Conservation (phyloP, 2,888 invertebrate genomes). For the Nemotelus pantherinus region DNA sequence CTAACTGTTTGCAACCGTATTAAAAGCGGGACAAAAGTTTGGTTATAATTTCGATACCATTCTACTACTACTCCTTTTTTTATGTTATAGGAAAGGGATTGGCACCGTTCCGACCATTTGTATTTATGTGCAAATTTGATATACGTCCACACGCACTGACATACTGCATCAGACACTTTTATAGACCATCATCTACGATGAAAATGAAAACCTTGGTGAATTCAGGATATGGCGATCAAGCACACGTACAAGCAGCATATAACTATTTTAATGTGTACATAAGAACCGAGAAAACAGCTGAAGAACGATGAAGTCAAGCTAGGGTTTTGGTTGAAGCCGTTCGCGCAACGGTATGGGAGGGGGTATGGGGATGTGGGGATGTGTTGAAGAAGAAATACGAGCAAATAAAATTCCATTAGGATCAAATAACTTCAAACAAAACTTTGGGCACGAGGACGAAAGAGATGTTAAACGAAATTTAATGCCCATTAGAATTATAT, state of each 20-base stretch:
- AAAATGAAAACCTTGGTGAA: background rate
- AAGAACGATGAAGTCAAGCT: background rate
- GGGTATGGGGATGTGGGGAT: background rate
- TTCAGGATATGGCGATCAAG: background rate
- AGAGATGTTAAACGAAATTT: conserved; percentile 17
- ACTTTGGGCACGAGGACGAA: background rate
- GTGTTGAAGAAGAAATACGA: conserved; percentile 13
- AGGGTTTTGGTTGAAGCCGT: background rate
- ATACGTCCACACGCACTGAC: background rate
- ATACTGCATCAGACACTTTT: background rate
- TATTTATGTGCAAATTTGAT: conserved; percentile 13
- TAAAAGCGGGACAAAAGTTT: too few species aligned
- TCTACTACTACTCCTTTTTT: too few species aligned
- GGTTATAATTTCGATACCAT: too few species aligned
- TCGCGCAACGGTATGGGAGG: background rate
- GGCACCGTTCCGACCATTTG: conserved; percentile 24
- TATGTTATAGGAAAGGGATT: conserved; percentile 6
- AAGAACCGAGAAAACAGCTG: background rate
- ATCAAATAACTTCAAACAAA: conserved; percentile 42
- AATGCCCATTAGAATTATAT: conserved; percentile 25
- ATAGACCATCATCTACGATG: background rate
- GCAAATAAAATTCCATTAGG: conserved; percentile 44
- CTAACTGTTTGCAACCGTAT: too few species aligned
- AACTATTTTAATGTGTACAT: background rate
- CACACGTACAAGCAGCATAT: background rate